Percentiles rank a stretch among this genome's conserved stretches.
These are phyloP conservation scores for Helicoverpa assulta DNA, from an alignment of 2,888 invertebrate genomes.

Conservation along the genomic window DNA sequence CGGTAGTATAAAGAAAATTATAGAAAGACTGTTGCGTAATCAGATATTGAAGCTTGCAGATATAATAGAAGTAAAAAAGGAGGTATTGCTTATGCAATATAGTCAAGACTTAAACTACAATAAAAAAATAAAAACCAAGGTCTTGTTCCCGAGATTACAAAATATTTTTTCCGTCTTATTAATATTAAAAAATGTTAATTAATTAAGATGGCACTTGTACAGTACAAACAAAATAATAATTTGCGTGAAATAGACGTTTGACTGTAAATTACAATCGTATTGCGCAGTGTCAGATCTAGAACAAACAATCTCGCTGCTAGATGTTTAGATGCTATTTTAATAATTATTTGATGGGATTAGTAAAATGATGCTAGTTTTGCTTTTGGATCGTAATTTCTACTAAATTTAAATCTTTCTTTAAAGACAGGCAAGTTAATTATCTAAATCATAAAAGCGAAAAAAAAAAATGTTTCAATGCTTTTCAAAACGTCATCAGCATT, in stretches of 20 bases:
- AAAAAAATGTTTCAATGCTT: too few relatives aligned
- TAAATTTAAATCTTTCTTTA: too few relatives aligned
- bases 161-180: too few relatives aligned
- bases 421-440: too few relatives aligned
- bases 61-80: not conserved
- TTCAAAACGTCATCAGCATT: too few relatives aligned
- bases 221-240: conserved; percentile 37
- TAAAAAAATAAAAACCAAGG: not conserved
- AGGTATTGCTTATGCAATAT: not conserved
- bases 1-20: not conserved
- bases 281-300: conserved; percentile 22
- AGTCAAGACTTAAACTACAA: not conserved
- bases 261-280: conserved; percentile 34
- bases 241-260: conserved; percentile 16
- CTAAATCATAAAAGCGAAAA: too few relatives aligned
- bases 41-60: not conserved
- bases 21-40: not conserved
- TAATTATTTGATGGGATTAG: conserved; percentile 5
- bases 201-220: conserved; percentile 24
- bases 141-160: not conserved
- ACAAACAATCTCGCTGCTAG: conserved; percentile 22
- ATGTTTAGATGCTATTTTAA: conserved; percentile 24
- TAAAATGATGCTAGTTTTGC: too few relatives aligned
- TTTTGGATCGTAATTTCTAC: too few relatives aligned
- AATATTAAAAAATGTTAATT: not conserved